Conservation (phyloP, 2,113 vertebrate genomes). For the Oryzias woworae region DNA sequence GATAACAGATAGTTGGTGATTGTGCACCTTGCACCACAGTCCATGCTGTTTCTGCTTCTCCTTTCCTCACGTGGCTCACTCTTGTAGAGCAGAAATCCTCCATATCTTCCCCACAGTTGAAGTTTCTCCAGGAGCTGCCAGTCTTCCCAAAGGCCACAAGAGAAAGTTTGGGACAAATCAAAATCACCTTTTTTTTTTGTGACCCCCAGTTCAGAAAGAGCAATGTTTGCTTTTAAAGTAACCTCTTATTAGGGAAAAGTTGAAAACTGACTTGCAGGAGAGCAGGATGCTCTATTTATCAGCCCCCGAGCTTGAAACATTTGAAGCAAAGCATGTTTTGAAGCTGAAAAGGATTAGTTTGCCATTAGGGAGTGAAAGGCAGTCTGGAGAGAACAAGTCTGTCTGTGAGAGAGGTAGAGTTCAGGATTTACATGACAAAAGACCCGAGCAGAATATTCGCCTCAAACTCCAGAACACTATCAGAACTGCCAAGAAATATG, state of each 20-base stretch:
- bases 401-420: slow-evolving; percentile 31
- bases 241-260: slow-evolving; percentile 2
- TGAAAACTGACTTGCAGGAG: slow-evolving; percentile 5
- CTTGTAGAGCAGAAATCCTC: not conserved
- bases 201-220: no score
- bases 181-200: no score
- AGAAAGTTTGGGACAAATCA: slow-evolving; percentile 14
- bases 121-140: slow-evolving; percentile 38
- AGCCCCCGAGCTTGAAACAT: not conserved
- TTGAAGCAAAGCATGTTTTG: not conserved
- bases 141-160: slow-evolving; percentile 27
- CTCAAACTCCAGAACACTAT: not conserved
- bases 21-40: slow-evolving; percentile 62
- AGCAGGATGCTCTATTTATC: no score
- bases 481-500: not conserved
- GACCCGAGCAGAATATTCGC: slow-evolving; percentile 27
- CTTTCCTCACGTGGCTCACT: slow-evolving; percentile 21
- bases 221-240: no score
- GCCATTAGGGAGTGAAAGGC: not conserved
- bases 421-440: slow-evolving; percentile 72
- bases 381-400: slow-evolving; percentile 1
- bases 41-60: slow-evolving; percentile 28
- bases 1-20: slow-evolving; percentile 25
- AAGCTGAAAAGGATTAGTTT: slow-evolving; percentile 7
- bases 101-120: not conserved